phyloP scores from a whole-genome alignment of 2,113 vertebrate species.

The Athene cunicularia region DNA sequence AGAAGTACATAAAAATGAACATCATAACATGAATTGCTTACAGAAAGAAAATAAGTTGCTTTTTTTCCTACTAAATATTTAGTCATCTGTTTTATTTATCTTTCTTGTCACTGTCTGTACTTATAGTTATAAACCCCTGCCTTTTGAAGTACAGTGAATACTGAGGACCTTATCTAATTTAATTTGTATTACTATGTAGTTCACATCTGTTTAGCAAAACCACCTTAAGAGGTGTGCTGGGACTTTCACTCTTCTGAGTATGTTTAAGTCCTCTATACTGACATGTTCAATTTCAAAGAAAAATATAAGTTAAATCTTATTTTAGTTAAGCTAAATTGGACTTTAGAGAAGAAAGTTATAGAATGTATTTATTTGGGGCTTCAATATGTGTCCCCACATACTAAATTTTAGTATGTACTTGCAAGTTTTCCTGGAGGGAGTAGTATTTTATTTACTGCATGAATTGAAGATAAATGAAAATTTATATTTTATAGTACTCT shows the following conservation, averaged over 20 bases:
- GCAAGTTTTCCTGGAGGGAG: neutral
- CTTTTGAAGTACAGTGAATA: neutral
- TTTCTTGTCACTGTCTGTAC: neutral
- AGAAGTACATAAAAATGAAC: neutral
- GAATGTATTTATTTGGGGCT: neutral
- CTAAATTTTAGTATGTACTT: neutral
- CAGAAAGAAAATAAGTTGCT: neutral
- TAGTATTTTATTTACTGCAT: neutral
- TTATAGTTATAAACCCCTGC: neutral
- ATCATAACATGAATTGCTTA: neutral
- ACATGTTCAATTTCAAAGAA: neutral
- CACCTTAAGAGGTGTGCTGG: neutral
- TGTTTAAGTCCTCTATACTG: neutral
- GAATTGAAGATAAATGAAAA: neutral
- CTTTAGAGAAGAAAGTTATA: neutral
- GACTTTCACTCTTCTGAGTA: neutral
- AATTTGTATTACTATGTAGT: neutral
- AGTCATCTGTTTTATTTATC: neutral
- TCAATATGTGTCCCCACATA: accelerated
- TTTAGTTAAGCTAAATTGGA: neutral
- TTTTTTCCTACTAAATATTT: neutral
- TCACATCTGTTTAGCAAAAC: neutral
- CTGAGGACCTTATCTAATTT: neutral
- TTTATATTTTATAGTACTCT: neutral
- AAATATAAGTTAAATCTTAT: neutral